These are phyloP conservation scores for Phoxinus dragarum DNA, from an alignment of 2,797 vertebrate species.

Conservation along the genomic window DNA sequence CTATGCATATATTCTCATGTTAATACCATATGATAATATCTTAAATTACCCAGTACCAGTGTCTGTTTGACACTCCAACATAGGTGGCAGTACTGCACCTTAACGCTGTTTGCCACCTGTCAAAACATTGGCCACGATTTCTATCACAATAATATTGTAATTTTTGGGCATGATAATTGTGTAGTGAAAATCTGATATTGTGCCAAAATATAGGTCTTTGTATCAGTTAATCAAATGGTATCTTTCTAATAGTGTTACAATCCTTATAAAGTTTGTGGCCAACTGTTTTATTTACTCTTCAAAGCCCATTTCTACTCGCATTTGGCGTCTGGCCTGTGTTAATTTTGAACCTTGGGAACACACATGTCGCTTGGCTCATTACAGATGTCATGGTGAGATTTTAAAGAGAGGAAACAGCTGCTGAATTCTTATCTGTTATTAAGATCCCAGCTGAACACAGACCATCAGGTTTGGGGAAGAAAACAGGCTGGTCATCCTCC, in stretches of 20 bases:
- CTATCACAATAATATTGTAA: neutral
- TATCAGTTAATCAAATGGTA: neutral
- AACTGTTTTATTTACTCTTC: constrained; percentile 68
- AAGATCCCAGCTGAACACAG: constrained; percentile 64
- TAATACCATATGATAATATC: neutral
- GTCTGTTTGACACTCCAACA: neutral
- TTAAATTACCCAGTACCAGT: neutral
- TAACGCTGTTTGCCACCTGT: neutral
- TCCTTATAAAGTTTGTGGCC: constrained; percentile 48
- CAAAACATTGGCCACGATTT: neutral
- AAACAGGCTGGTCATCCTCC: constrained; percentile 88
- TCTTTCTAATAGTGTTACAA: neutral
- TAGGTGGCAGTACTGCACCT: neutral
- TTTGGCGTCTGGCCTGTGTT: constrained; percentile 22
- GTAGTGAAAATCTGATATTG: neutral
- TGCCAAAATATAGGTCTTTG: neutral
- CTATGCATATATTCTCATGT: neutral
- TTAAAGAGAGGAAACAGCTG: constrained; percentile 41
- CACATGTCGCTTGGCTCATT: constrained; percentile 36
- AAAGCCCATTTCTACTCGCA: constrained; percentile 70
- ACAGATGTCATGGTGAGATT: constrained; percentile 22
- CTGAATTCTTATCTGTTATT: constrained; percentile 39
- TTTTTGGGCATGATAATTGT: neutral
- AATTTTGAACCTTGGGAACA: constrained; percentile 33
- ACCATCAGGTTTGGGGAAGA: constrained; percentile 92